Evolutionary conservation across 2,113 vertebrate species (phyloP).

Genomic region (Sylvicapra grimmia): DNA sequence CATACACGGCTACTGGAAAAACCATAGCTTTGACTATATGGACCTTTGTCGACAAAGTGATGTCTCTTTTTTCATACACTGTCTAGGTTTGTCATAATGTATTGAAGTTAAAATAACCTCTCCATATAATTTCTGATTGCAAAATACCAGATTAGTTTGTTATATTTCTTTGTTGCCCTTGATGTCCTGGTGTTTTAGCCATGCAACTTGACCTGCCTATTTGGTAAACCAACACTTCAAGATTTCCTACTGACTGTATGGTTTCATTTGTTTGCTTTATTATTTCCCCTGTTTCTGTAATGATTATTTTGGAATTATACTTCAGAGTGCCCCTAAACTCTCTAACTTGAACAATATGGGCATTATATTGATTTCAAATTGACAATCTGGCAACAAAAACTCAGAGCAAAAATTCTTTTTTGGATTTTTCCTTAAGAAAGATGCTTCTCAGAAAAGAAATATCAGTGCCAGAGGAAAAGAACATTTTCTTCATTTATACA

Average conservation of each 20-base stretch:
- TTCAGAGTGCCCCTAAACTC: not conserved
- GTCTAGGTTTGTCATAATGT: not conserved
- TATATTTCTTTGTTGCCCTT: not conserved
- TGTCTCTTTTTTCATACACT: not conserved
- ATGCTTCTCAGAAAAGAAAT: not conserved
- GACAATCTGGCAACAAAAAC: not conserved
- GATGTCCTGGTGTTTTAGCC: not conserved
- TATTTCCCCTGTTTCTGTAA: not conserved
- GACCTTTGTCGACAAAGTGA: not conserved
- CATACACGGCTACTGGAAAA: not conserved
- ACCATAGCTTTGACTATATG: not conserved
- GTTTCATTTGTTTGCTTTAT: not conserved
- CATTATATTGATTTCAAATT: not conserved
- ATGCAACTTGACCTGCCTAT: not conserved
- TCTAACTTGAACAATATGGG: not conserved
- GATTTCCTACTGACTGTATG: not conserved
- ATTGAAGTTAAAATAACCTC: not conserved
- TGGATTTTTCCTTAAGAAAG: not conserved
- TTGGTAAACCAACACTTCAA: not conserved
- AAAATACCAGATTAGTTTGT: not conserved
- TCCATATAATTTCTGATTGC: not conserved
- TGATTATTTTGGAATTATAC: slow-evolving; percentile 10
- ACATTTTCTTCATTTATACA: not conserved
- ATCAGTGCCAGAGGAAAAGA: not conserved
- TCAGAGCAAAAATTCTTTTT: not conserved